Conservation (phyloP, 2,797 vertebrate genomes). For the Coregonus sp. region DNA sequence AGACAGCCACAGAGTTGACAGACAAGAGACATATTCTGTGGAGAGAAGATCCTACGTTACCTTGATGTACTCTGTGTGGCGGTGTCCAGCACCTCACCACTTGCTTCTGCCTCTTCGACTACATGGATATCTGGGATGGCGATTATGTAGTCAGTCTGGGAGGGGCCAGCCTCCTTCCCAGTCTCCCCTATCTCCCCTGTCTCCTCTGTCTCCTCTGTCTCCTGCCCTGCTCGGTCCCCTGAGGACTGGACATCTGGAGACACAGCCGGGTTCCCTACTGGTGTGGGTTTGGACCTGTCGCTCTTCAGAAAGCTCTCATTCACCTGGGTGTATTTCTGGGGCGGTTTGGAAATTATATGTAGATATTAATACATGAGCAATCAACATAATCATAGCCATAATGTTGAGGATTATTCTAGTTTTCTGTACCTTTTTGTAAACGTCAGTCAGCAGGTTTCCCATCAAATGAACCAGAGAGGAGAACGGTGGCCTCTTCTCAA, state of each 20-base stretch:
- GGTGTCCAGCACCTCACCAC: constrained; percentile 57
- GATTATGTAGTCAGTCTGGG: constrained; percentile 77
- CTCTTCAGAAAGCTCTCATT: constrained; percentile 83
- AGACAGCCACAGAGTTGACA: neutral
- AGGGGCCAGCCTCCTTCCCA: constrained; percentile 51
- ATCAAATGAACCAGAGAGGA: constrained; percentile 78
- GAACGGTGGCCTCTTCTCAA: constrained; percentile 84
- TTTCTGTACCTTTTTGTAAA: constrained; percentile 77
- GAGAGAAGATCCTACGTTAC: constrained; percentile 14
- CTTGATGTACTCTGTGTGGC: constrained; percentile 24
- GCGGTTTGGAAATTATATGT: neutral
- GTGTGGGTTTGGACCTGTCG: constrained; percentile 69
- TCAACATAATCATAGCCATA: neutral
- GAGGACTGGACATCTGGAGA: neutral
- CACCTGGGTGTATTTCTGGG: constrained; percentile 82
- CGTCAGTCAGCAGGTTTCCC: constrained; percentile 79
- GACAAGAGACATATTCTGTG: neutral
- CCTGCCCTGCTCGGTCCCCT: neutral
- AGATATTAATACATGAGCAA: neutral
- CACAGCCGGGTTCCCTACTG: constrained; percentile 11
- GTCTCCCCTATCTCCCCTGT: constrained; percentile 20
- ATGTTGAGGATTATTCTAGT: neutral
- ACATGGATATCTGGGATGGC: constrained; percentile 78
- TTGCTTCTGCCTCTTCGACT: constrained; percentile 47
- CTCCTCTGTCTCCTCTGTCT: neutral